Evolutionary conservation across 2,113 vertebrate genomes (phyloP).

Genomic region (Pongo pygmaeus): DNA sequence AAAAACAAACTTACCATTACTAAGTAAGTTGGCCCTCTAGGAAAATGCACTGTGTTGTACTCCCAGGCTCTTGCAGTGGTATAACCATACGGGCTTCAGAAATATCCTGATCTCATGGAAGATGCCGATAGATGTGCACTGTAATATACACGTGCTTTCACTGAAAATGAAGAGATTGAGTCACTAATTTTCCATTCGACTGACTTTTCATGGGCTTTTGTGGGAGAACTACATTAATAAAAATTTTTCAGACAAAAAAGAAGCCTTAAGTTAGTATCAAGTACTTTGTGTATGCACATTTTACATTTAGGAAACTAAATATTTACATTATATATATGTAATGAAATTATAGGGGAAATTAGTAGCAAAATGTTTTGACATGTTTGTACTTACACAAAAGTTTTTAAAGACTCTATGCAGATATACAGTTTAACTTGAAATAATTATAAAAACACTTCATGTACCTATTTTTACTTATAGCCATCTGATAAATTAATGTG

Average conservation of each 20-base stretch:
- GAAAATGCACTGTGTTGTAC: background rate
- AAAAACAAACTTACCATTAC: background rate
- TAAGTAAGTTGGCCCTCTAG: background rate
- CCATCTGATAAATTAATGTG: background rate
- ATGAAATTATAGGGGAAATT: constrained; percentile 16
- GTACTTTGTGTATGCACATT: background rate
- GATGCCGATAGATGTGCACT: background rate
- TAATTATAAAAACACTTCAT: background rate
- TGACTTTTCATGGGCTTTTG: background rate
- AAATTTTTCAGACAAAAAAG: background rate
- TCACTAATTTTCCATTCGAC: background rate
- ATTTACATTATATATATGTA: background rate
- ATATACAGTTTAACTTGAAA: background rate
- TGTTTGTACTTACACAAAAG: background rate
- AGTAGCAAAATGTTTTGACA: background rate
- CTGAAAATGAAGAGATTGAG: background rate
- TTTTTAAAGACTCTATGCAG: background rate
- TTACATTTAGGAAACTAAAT: background rate
- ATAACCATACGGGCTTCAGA: background rate
- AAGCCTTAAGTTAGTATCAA: background rate
- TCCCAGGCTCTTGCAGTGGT: background rate
- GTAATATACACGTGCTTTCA: background rate
- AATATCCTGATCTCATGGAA: background rate
- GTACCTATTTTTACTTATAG: constrained; percentile 1
- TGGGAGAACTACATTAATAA: background rate